A percentile compares a stretch with the other conserved stretches of the same genome.
phyloP scores from a whole-genome alignment of 1,140 invertebrate genomes.

The Trachymyrmex septentrionalis region DNA sequence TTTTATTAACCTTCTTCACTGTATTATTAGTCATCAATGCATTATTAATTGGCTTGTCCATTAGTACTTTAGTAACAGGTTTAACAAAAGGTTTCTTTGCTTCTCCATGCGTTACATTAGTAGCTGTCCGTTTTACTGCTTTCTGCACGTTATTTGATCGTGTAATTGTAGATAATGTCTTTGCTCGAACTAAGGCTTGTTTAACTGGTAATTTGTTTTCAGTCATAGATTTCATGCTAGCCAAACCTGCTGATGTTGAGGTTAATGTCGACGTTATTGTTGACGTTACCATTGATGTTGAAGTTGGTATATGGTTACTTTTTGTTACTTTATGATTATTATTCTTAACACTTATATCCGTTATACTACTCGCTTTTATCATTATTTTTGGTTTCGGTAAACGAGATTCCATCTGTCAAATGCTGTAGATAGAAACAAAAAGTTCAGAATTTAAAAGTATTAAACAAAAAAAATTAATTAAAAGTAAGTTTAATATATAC shows the following conservation, averaged over 20 bases:
- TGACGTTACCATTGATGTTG: slow-evolving; percentile 9
- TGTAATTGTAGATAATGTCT: slow-evolving; percentile 74
- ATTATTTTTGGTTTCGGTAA: slow-evolving; percentile 77
- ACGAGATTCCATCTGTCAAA: slow-evolving; percentile 81
- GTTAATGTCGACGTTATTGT: slow-evolving; percentile 30
- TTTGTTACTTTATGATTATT: slow-evolving; percentile 17
- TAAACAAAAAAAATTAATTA: neutral
- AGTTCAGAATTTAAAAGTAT: neutral
- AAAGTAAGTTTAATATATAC: neutral
- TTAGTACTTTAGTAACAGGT: slow-evolving; percentile 58
- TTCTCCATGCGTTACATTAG: slow-evolving; percentile 61
- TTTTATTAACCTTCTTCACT: slow-evolving; percentile 44
- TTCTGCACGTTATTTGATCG: slow-evolving; percentile 57
- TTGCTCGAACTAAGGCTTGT: slow-evolving; percentile 69
- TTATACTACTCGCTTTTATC: slow-evolving; percentile 20
- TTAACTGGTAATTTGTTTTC: slow-evolving; percentile 79
- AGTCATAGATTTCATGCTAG: slow-evolving; percentile 63
- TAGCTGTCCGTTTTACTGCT: slow-evolving; percentile 78
- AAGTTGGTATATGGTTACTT: neutral
- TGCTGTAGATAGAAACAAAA: neutral
- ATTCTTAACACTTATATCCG: slow-evolving; percentile 9
- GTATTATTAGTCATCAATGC: slow-evolving; percentile 31
- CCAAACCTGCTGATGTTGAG: neutral
- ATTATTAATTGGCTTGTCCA: neutral
- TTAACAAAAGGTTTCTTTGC: slow-evolving; percentile 75